Conservation (phyloP, 2,888 invertebrate genomes). For the Eupithecia subumbrata region DNA sequence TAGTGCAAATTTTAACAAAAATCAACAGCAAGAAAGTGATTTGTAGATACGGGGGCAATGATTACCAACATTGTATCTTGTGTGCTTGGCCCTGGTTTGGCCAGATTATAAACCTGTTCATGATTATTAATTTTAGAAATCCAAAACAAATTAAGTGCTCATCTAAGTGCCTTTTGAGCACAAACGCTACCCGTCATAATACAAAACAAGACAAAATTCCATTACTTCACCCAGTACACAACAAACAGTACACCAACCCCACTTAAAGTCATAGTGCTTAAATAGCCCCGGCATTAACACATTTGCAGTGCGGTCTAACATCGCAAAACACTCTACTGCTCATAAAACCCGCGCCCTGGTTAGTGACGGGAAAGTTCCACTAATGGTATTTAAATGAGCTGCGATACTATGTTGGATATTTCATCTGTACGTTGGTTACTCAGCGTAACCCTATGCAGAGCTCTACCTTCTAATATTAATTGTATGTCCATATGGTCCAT, state of each 20-base stretch:
- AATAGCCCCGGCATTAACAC: conserved; percentile 36
- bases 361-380: conserved; percentile 20
- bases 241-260: conserved; percentile 17
- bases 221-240: not conserved
- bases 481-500: too few relatives aligned
- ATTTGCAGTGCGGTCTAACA: conserved; percentile 42
- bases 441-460: not conserved
- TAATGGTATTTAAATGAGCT: conserved; percentile 11
- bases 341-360: conserved; percentile 51
- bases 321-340: conserved; percentile 54
- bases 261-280: conserved; percentile 27
- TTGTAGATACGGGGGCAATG: too few relatives aligned
- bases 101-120: not conserved
- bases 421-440: not conserved
- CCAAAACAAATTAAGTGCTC: not conserved
- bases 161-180: not conserved
- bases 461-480: not conserved
- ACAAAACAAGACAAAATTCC: not conserved
- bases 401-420: not conserved
- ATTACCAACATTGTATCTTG: too few relatives aligned
- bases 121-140: not conserved
- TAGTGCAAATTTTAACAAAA: too few relatives aligned
- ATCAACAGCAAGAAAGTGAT: too few relatives aligned
- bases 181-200: not conserved
- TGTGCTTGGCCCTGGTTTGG: not conserved